A percentile compares a stretch with the other conserved stretches of the same genome.
Conservation (phyloP, 2,113 vertebrate genomes). For the Xenopus borealis region DNA sequence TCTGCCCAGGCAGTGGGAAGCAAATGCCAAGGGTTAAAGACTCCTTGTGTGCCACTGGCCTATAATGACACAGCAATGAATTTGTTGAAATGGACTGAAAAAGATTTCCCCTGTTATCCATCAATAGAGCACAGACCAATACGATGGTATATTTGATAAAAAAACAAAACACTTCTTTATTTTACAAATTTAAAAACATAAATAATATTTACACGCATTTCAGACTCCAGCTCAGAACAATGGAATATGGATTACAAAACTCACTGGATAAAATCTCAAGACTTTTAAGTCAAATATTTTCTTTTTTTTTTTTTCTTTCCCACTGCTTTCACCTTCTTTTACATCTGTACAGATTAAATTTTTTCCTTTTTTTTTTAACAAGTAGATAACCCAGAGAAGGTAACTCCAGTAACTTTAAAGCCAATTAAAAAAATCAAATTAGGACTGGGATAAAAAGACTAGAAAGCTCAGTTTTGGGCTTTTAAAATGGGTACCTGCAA, state of each 20-base stretch:
- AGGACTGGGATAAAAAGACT: conserved; percentile 34
- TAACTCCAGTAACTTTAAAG: background rate
- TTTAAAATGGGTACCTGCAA: conserved; percentile 15
- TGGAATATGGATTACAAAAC: conserved; percentile 51
- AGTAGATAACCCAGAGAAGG: conserved; percentile 1
- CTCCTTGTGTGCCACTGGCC: too few species aligned
- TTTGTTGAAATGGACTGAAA: too few species aligned
- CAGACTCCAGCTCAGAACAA: conserved; percentile 66
- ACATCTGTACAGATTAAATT: background rate
- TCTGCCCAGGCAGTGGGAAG: too few species aligned
- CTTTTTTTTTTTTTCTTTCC: background rate
- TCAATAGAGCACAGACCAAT: too few species aligned
- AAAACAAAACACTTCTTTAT: conserved; percentile 62
- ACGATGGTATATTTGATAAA: background rate
- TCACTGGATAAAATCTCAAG: conserved; percentile 62
- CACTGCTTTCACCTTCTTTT: conserved; percentile 8
- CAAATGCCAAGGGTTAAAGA: too few species aligned
- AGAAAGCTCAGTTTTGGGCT: background rate
- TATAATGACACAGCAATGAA: too few species aligned
- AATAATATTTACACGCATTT: conserved; percentile 73
- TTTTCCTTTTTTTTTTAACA: conserved; percentile 6
- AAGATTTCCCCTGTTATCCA: too few species aligned
- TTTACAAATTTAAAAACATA: conserved; percentile 81
- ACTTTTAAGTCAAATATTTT: conserved; percentile 5
- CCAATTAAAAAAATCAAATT: conserved; percentile 19